These are phyloP conservation scores for Pitangus sulphuratus DNA, from an alignment of 2,797 vertebrate genomes.

Conservation along the genomic window DNA sequence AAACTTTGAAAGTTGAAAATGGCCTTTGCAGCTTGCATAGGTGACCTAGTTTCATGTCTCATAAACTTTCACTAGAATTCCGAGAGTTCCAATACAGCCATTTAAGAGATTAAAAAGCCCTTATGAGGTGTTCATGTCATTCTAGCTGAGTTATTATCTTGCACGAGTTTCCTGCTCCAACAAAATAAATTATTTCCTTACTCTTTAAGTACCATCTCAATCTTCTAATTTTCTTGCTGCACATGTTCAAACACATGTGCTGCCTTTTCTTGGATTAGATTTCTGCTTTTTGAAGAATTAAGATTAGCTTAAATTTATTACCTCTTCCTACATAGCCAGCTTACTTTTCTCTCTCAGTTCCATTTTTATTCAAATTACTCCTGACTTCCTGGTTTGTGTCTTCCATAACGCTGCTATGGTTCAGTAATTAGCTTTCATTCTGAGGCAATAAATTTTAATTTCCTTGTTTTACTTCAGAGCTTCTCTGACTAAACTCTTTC, in stretches of 20 bases:
- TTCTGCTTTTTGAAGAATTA: slow-evolving; percentile 1
- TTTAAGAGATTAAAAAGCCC: background rate
- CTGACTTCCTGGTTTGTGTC: background rate
- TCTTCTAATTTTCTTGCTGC: background rate
- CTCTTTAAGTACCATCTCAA: background rate
- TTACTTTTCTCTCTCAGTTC: background rate
- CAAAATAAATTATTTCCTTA: background rate
- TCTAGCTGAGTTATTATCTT: background rate
- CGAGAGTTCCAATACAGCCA: background rate
- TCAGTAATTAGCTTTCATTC: slow-evolving; percentile 6
- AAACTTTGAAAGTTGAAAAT: background rate
- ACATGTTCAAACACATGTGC: background rate
- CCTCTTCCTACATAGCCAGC: background rate
- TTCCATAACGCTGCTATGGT: background rate
- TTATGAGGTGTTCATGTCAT: background rate
- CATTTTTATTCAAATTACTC: slow-evolving; percentile 4
- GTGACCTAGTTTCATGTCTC: background rate
- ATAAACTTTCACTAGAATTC: background rate
- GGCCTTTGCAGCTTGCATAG: background rate
- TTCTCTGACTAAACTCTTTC: background rate
- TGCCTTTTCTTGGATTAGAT: background rate
- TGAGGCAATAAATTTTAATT: background rate
- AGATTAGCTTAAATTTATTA: background rate
- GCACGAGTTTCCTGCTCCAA: background rate
- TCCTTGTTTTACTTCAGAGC: background rate